Conservation (phyloP, 2,888 invertebrate genomes). For the Brachyptera putata region DNA sequence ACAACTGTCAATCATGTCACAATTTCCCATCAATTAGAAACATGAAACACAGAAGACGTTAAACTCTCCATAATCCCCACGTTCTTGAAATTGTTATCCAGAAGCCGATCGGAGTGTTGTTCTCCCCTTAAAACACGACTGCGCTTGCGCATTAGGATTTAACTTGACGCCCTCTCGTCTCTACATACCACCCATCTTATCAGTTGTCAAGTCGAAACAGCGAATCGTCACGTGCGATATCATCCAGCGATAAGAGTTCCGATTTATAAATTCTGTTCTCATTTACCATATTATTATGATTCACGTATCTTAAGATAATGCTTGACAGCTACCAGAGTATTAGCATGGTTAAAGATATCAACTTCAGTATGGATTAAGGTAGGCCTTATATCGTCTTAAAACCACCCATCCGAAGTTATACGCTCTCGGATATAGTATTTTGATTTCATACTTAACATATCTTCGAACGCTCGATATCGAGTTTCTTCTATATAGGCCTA, state of each 20-base stretch:
- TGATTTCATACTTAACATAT: background rate
- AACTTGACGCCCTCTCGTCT: background rate
- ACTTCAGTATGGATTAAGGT: conserved; percentile 13
- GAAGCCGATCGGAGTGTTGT: conserved; percentile 13
- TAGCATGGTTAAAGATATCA: conserved; percentile 12
- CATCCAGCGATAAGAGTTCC: too few species aligned
- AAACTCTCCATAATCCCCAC: conserved; percentile 6
- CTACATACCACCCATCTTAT: too few species aligned
- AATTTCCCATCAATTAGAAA: background rate
- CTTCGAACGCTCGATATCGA: too few species aligned
- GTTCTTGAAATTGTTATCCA: conserved; percentile 19
- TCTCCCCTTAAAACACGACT: conserved; percentile 6
- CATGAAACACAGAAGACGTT: conserved; percentile 18
- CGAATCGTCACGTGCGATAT: too few species aligned
- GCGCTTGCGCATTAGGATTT: background rate
- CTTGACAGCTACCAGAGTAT: conserved; percentile 17
- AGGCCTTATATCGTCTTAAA: background rate
- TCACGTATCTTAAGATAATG: conserved; percentile 17
- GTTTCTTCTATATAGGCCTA: too few species aligned
- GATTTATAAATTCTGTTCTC: background rate
- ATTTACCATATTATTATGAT: conserved; percentile 3
- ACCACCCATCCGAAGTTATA: background rate
- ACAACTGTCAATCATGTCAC: conserved; percentile 4
- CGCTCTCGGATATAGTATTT: conserved; percentile 6
- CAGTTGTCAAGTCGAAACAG: too few species aligned